Evolutionary conservation across 1,140 invertebrate species (phyloP).

Genomic region (Temnothorax curvispinosus): DNA sequence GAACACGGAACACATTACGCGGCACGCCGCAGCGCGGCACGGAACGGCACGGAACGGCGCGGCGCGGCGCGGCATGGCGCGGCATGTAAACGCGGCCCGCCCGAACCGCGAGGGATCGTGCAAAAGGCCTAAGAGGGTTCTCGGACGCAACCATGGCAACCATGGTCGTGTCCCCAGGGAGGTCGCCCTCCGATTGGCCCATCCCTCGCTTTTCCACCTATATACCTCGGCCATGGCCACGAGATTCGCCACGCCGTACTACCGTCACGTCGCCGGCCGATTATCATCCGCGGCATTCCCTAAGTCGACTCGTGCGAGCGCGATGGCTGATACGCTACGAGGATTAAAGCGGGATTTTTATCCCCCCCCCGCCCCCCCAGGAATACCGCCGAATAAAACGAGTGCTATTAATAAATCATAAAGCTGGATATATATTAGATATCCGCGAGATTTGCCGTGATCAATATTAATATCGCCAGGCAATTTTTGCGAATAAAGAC

Average conservation of each 20-base stretch:
- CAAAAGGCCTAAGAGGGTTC: conserved; percentile 84
- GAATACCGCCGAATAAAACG: background rate
- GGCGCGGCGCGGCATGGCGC: conserved; percentile 60
- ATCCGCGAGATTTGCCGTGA: background rate
- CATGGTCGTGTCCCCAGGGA: conserved; percentile 82
- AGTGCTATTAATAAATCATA: background rate
- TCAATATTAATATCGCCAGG: background rate
- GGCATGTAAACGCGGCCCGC: conserved; percentile 67
- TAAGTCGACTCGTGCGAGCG: conserved; percentile 47
- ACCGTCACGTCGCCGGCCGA: conserved; percentile 62
- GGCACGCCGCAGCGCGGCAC: conserved; percentile 59
- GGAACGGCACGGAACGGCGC: conserved; percentile 50
- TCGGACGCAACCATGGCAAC: conserved; percentile 85
- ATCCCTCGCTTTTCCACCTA: conserved; percentile 84
- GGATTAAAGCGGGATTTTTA: conserved; percentile 35
- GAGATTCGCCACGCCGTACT: conserved; percentile 68
- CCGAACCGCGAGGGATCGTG: conserved; percentile 79
- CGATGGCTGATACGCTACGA: conserved; percentile 64
- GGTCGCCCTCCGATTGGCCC: conserved; percentile 85
- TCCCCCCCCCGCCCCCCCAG: background rate
- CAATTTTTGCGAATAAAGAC: background rate
- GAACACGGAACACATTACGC: conserved; percentile 21
- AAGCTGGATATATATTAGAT: background rate
- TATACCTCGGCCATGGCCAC: conserved; percentile 71
- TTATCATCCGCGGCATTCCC: conserved; percentile 71